Conservation (phyloP, 2,113 vertebrate genomes). For the Taxidea taxus region DNA sequence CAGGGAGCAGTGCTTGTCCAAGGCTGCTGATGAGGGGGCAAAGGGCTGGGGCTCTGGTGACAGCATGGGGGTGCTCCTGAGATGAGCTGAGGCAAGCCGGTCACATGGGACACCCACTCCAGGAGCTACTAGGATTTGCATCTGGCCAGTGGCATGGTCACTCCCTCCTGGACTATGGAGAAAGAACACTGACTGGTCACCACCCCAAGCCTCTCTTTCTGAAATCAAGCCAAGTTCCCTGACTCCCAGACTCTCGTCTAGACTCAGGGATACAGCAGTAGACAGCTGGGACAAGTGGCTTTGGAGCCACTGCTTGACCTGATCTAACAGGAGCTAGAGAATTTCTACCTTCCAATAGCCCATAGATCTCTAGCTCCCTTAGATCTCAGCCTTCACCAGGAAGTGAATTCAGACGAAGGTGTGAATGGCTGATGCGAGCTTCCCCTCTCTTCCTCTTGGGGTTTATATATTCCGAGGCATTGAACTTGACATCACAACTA, state of each 20-base stretch:
- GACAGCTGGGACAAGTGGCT: neutral
- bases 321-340: neutral
- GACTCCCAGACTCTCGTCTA: neutral
- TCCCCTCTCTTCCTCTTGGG: neutral
- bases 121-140: accelerated
- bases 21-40: neutral
- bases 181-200: neutral
- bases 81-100: neutral
- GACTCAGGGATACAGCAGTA: neutral
- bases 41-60: neutral
- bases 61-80: neutral
- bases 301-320: neutral
- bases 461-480: neutral
- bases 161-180: neutral
- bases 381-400: neutral
- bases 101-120: neutral
- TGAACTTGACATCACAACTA: neutral
- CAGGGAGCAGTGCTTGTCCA: neutral
- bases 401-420: neutral
- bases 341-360: neutral
- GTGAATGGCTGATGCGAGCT: neutral
- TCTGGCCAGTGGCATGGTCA: neutral
- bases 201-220: neutral
- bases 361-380: neutral
- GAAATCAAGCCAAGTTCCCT: neutral